Evolutionary conservation across 2,888 invertebrate species (phyloP).

Genomic region (Abrostola tripartita): DNA sequence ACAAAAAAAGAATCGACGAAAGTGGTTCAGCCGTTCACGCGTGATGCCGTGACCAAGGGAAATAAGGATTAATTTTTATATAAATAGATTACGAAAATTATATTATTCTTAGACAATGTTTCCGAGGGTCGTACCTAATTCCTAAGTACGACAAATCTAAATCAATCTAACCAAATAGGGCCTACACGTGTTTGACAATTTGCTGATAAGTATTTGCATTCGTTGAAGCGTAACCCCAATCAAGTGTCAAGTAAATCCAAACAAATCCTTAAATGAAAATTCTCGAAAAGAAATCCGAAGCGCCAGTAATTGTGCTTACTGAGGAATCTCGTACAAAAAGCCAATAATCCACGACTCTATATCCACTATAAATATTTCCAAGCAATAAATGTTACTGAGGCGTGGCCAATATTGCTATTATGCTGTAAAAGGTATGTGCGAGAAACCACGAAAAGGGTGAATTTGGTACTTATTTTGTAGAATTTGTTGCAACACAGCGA

Average conservation of each 20-base stretch:
- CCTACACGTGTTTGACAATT: slow-evolving; percentile 19
- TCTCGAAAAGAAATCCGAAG: slow-evolving; percentile 39
- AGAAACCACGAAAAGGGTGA: background rate
- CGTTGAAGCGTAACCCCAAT: slow-evolving; percentile 18
- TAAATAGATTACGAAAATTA: too few species aligned
- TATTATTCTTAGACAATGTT: too few species aligned
- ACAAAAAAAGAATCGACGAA: too few species aligned
- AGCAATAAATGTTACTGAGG: slow-evolving; percentile 31
- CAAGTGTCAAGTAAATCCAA: slow-evolving; percentile 33
- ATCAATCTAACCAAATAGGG: slow-evolving; percentile 1
- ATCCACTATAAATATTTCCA: slow-evolving; percentile 33
- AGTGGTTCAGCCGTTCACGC: too few species aligned
- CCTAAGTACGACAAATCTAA: background rate
- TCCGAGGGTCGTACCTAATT: background rate
- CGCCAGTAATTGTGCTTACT: slow-evolving; percentile 24
- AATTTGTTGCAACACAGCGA: background rate
- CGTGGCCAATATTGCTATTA: slow-evolving; percentile 22
- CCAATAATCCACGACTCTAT: slow-evolving; percentile 34
- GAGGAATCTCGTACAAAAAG: slow-evolving; percentile 26
- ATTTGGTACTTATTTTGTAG: background rate
- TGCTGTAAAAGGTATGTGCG: slow-evolving; percentile 17
- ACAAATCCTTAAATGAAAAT: slow-evolving; percentile 37
- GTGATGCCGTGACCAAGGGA: too few species aligned
- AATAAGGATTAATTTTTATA: too few species aligned
- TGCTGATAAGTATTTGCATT: slow-evolving; percentile 20